phyloP scores from a whole-genome alignment of 2,888 invertebrate genomes.

The Drosophila kanekoi region DNA sequence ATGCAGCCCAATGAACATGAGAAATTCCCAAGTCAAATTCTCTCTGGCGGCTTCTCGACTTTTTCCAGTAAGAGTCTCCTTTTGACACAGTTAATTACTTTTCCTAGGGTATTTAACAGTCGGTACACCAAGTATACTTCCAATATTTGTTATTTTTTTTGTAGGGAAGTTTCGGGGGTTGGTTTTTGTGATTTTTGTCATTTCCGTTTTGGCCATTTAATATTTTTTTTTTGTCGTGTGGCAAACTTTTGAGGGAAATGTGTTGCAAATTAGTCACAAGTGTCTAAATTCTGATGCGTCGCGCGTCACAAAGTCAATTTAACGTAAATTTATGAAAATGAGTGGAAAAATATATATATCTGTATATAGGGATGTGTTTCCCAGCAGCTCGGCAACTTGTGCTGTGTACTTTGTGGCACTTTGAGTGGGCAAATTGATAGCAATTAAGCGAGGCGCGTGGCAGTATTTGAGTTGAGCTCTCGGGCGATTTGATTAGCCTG shows the following conservation, averaged over 20 bases:
- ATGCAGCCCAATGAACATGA: neutral
- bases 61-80: too few species aligned
- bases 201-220: constrained; percentile 55
- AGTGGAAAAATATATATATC: neutral
- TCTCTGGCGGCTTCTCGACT: too few species aligned
- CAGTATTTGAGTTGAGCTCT: constrained; percentile 13
- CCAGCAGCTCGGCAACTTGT: constrained; percentile 2
- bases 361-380: constrained; percentile 17
- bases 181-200: constrained; percentile 63
- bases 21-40: neutral
- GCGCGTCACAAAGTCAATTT: constrained; percentile 58
- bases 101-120: neutral
- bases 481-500: constrained; percentile 48
- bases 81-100: neutral
- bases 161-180: constrained; percentile 38
- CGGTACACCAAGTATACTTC: neutral
- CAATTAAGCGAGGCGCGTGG: constrained; percentile 67
- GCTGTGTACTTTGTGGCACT: constrained; percentile 68
- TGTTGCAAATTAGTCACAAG: constrained; percentile 74
- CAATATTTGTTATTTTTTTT: constrained; percentile 10
- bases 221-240: constrained; percentile 29
- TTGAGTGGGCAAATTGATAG: constrained; percentile 71
- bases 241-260: constrained; percentile 56
- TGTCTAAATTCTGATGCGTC: constrained; percentile 55
- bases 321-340: constrained; percentile 68